Conservation (phyloP, 1,140 invertebrate genomes). For the Scaptomyza pallida region DNA sequence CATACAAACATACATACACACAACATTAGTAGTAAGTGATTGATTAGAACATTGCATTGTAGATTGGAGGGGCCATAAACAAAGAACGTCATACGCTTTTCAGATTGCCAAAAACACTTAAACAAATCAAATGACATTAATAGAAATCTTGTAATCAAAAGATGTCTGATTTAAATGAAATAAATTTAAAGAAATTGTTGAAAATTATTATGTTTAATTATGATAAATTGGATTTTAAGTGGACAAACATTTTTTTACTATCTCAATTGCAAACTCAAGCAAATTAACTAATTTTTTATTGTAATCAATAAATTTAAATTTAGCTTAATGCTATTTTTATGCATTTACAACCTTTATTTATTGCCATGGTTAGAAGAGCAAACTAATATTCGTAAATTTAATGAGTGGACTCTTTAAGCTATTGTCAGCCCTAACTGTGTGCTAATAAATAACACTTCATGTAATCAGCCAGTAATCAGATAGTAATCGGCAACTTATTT, state of each 20-base stretch:
- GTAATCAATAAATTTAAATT: neutral
- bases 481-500: constrained; percentile 42
- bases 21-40: constrained; percentile 11
- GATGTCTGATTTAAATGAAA: neutral
- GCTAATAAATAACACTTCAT: constrained; percentile 46
- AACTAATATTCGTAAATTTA: constrained; percentile 4
- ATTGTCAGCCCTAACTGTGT: constrained; percentile 1
- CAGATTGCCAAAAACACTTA: no score
- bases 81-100: constrained; percentile 7
- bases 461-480: constrained; percentile 44
- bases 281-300: no score
- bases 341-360: constrained; percentile 23
- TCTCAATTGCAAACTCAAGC: no score
- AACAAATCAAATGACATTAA: constrained; percentile 3
- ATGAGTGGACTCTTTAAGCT: neutral
- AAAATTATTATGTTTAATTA: no score
- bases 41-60: constrained; percentile 19
- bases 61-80: constrained; percentile 22
- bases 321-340: neutral
- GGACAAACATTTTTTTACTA: no score
- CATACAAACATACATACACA: no score
- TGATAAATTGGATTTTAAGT: no score
- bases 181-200: neutral
- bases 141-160: constrained; percentile 27
- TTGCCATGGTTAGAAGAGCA: constrained; percentile 8